A percentile compares a stretch with the other conserved stretches of the same genome.
Evolutionary conservation across 2,113 vertebrate genomes (phyloP).

Genomic region (Euleptes europaea): DNA sequence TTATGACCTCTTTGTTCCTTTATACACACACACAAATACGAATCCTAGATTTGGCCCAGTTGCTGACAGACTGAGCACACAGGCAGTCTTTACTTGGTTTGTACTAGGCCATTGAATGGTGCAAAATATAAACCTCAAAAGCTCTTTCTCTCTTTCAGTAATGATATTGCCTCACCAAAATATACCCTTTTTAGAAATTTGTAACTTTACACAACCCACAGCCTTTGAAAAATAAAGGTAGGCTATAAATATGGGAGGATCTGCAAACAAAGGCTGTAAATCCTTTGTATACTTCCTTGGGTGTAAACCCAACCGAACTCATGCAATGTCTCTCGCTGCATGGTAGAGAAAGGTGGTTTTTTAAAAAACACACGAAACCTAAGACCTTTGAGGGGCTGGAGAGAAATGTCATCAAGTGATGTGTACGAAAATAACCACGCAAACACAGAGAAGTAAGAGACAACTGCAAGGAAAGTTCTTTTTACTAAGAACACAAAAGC

Average conservation of each 20-base stretch:
- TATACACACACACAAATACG: background rate
- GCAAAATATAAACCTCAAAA: background rate
- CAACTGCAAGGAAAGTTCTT: background rate
- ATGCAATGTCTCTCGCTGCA: too few species aligned
- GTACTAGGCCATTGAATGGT: too few species aligned
- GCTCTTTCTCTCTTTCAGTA: background rate
- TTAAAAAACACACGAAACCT: background rate
- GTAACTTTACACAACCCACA: background rate
- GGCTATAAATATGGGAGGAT: background rate
- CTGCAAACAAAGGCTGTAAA: background rate
- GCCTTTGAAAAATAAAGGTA: background rate
- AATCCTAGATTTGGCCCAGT: background rate
- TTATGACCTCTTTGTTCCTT: too few species aligned
- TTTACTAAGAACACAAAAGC: background rate
- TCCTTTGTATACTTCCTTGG: background rate
- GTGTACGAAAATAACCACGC: background rate
- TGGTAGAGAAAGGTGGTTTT: background rate
- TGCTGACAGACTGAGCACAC: too few species aligned
- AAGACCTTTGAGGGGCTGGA: background rate
- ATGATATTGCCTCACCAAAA: background rate
- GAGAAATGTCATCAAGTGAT: background rate
- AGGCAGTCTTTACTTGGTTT: too few species aligned
- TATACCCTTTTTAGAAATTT: background rate
- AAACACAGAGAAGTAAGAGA: background rate
- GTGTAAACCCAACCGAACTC: background rate